A percentile compares a stretch with the other conserved stretches of the same genome.
Evolutionary conservation across 1,140 invertebrate species (phyloP).

Genomic region (Cydia fagiglandana): DNA sequence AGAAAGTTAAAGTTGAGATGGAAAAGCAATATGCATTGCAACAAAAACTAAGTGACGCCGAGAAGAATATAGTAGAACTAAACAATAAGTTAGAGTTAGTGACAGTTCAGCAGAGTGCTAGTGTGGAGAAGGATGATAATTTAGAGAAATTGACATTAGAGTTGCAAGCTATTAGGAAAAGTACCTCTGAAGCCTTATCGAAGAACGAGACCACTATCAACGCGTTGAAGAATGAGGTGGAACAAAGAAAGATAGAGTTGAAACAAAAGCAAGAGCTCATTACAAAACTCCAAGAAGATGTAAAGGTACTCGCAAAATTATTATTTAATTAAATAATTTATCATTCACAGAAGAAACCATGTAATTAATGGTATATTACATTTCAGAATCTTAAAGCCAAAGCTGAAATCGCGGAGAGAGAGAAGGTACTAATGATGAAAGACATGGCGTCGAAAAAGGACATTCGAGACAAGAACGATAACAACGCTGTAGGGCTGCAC

Average conservation of each 20-base stretch:
- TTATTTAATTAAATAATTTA: neutral
- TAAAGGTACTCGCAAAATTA: conserved; percentile 57
- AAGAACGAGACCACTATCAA: conserved; percentile 61
- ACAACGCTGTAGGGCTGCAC: conserved; percentile 57
- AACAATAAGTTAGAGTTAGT: conserved; percentile 70
- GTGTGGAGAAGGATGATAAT: conserved; percentile 63
- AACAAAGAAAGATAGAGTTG: conserved; percentile 66
- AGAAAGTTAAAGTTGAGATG: conserved; percentile 74
- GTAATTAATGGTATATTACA: neutral
- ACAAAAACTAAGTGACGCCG: conserved; percentile 62
- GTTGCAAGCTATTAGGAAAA: conserved; percentile 65
- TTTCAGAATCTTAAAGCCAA: conserved; percentile 67
- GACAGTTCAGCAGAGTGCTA: conserved; percentile 63
- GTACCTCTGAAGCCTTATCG: conserved; percentile 50
- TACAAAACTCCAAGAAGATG: conserved; percentile 63
- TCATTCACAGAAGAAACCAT: no score
- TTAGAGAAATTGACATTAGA: conserved; percentile 71
- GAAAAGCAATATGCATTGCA: conserved; percentile 72
- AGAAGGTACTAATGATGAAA: conserved; percentile 64
- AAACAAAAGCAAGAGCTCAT: conserved; percentile 67
- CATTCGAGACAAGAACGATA: conserved; percentile 67
- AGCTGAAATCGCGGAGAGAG: conserved; percentile 63
- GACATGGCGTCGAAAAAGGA: conserved; percentile 55
- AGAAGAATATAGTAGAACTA: conserved; percentile 66
- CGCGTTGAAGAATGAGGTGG: conserved; percentile 65